Base-by-base conservation (phyloP, 2,113 vertebrate genomes). In the Ceuthmochares aereus region DNA sequence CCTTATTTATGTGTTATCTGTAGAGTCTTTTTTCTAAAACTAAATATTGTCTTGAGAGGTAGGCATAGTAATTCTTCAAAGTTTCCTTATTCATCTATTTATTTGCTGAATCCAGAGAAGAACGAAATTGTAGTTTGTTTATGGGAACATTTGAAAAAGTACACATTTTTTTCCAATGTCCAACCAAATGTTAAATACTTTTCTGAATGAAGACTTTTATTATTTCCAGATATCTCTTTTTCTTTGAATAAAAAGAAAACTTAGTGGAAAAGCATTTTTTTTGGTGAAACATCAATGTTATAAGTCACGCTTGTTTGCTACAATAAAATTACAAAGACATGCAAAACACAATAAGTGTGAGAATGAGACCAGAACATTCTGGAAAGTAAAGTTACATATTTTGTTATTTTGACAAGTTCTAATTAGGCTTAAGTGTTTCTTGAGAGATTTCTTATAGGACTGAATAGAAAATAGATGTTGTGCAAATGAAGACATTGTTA, bases 401-500 rank as follows among this genome's bases (percentile, higher is more conserved):
- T 37, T 87, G 47, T 91, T 29, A 66, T 91, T 91, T 80, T 60
- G 19, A 83, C n/a, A 45, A 82, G 36, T 82, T 76, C 43, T 89
- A 69, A 73, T 96, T 95, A 80, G 20, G 14, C 23, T 58, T 66
- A 84, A 89, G 49, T 55, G 34, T 77, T 95, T 80, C 45, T 37
- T 68, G 43, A 30, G 45, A 73, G 51, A 42, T 76, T 87, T 94
- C 36, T 87, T 91, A 22, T 22, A 68, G 37, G 14, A 85, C 55
- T 89, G 37, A 91, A 73, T 37, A 55, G 74, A 90, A 96, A 90
- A 85, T 91, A 68, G 25, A 68, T 83, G 54, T 37, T 84, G 25
- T 80, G 62, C 26, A 85, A 87, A 83, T 10, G 32, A 85, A 95
- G 63, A 8, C 79, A 60, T 94, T 95, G 45, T 93, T 95, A 69